A percentile compares a stretch with the other conserved stretches of the same genome.
Evolutionary conservation across 2,113 vertebrate genomes (phyloP).

Genomic region (Zootoca vivipara): DNA sequence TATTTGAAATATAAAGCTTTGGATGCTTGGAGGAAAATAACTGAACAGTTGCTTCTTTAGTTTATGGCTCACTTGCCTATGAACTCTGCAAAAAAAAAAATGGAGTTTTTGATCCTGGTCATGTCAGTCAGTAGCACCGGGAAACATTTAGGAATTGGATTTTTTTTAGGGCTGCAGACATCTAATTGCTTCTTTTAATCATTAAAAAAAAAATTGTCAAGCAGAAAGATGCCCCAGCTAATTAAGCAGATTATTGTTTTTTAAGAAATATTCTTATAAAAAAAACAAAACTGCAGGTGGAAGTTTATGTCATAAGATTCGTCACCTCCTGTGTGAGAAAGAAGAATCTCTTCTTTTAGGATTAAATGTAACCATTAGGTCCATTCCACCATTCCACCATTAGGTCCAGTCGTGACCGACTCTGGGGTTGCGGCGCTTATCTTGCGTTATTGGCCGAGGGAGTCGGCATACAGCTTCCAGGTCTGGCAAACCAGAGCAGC

Average conservation of each 20-base stretch:
- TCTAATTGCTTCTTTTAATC: neutral
- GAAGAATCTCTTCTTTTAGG: neutral
- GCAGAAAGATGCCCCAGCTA: too few relatives aligned
- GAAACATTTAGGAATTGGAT: neutral
- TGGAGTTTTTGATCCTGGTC: slow-evolving; percentile 61
- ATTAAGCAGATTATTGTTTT: too few relatives aligned
- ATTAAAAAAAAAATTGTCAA: too few relatives aligned
- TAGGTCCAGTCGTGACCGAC: too few relatives aligned
- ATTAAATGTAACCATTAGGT: too few relatives aligned
- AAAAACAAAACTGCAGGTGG: neutral
- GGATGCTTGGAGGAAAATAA: slow-evolving; percentile 66
- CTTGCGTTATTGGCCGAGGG: too few relatives aligned
- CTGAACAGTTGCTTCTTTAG: slow-evolving; percentile 70
- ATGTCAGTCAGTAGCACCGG: slow-evolving; percentile 34
- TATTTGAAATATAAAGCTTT: slow-evolving; percentile 68
- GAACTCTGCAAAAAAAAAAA: slow-evolving; percentile 64
- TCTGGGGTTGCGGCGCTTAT: too few relatives aligned
- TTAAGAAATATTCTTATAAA: neutral
- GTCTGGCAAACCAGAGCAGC: too few relatives aligned
- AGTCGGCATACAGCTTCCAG: too few relatives aligned
- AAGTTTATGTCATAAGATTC: neutral
- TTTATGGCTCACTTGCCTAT: slow-evolving; percentile 70
- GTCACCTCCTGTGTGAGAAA: neutral
- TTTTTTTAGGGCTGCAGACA: neutral
- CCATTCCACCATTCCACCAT: too few relatives aligned